phyloP scores from a whole-genome alignment of 2,113 vertebrate species.

The Engraulis encrasicolus region DNA sequence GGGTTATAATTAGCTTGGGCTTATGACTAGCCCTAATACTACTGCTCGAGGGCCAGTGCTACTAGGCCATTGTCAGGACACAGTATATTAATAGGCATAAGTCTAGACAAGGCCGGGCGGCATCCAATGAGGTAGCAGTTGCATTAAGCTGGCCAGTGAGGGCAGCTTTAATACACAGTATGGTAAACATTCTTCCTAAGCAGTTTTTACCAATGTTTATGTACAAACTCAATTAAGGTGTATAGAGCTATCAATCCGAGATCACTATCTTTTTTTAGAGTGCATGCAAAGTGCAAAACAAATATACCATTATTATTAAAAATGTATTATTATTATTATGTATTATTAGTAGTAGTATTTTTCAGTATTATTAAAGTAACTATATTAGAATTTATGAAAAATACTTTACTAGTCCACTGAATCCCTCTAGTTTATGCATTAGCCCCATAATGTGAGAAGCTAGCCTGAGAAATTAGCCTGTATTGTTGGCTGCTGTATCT shows the following conservation, averaged over 20 bases:
- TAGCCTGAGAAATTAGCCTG: too few species aligned
- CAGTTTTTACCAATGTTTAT: neutral
- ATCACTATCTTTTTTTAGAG: too few species aligned
- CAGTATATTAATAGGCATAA: conserved; percentile 11
- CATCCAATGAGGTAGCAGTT: neutral
- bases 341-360: too few species aligned
- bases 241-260: neutral
- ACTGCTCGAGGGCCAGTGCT: neutral
- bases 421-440: too few species aligned
- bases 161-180: neutral
- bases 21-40: neutral
- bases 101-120: neutral
- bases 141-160: neutral
- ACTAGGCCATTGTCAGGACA: conserved; percentile 8
- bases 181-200: neutral
- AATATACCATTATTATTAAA: too few species aligned
- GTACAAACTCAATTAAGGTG: neutral
- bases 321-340: too few species aligned
- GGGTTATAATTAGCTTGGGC: conserved; percentile 8
- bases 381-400: too few species aligned
- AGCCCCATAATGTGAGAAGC: too few species aligned
- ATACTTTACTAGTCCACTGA: too few species aligned
- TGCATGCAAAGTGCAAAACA: too few species aligned
- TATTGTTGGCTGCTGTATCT: too few species aligned
- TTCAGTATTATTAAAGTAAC: too few species aligned